Conservation (phyloP, 1,140 invertebrate species). For the Drosophila yakuba region DNA sequence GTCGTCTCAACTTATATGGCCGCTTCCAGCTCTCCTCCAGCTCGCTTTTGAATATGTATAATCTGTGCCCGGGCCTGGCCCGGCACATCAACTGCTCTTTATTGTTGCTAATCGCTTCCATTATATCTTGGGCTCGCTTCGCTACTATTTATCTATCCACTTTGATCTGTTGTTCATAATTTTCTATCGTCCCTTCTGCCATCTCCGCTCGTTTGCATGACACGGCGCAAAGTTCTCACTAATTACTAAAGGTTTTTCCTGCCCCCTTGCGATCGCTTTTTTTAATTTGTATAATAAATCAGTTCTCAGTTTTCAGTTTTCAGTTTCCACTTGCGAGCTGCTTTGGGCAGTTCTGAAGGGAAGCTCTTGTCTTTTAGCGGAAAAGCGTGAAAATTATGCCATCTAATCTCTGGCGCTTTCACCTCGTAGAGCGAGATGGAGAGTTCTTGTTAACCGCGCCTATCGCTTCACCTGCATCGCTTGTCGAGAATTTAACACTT, state of each 20-base stretch:
- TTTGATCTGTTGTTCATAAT: conserved; percentile 69
- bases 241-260: conserved; percentile 72
- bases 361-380: conserved; percentile 48
- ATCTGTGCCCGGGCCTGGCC: conserved; percentile 28
- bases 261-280: conserved; percentile 33
- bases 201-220: conserved; percentile 50
- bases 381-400: conserved; percentile 82
- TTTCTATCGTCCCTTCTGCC: conserved; percentile 35
- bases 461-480: conserved; percentile 76
- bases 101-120: conserved; percentile 81
- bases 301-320: conserved; percentile 65
- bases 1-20: conserved; percentile 60
- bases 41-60: conserved; percentile 44
- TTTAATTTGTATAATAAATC: conserved; percentile 83
- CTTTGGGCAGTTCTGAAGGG: background rate
- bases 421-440: conserved; percentile 30
- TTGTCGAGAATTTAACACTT: conserved; percentile 74
- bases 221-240: conserved; percentile 68
- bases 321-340: background rate
- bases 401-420: conserved; percentile 71
- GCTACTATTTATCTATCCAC: conserved; percentile 55
- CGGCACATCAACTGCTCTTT: conserved; percentile 57
- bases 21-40: conserved; percentile 27
- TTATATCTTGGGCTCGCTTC: conserved; percentile 65
- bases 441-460: conserved; percentile 68